phyloP scores from a whole-genome alignment of 2,797 vertebrate genomes.

The Oceanodroma leucorhoa region DNA sequence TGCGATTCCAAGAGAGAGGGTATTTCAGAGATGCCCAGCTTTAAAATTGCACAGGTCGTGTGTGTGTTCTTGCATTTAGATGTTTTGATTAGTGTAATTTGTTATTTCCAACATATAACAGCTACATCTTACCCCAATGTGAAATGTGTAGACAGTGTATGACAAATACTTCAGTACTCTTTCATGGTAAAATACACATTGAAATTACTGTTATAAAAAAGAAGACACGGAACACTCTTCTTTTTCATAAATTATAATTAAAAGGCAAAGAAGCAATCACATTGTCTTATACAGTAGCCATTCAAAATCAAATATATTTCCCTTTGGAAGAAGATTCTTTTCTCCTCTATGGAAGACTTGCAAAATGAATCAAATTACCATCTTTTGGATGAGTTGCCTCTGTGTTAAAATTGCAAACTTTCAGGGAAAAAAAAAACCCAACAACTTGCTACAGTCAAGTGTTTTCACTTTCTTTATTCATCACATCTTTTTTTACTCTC shows the following conservation, averaged over 20 bases:
- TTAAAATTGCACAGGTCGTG: background rate
- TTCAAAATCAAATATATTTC: background rate
- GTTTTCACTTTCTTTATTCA: background rate
- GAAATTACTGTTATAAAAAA: background rate
- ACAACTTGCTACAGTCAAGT: background rate
- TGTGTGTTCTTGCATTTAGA: background rate
- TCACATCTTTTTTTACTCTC: background rate
- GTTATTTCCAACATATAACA: background rate
- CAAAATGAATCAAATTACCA: background rate
- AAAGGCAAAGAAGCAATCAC: background rate
- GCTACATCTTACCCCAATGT: background rate
- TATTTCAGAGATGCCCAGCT: background rate
- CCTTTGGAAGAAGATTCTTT: background rate
- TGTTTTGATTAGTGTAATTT: background rate
- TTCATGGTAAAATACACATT: background rate
- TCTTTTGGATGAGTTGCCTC: background rate
- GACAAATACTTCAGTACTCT: background rate
- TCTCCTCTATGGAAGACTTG: background rate
- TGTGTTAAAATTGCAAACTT: background rate
- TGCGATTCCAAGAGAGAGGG: background rate
- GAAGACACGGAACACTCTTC: background rate
- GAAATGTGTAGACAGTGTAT: background rate
- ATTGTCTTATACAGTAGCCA: background rate
- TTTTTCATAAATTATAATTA: background rate
- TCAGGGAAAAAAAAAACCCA: background rate